Base-by-base conservation (phyloP, 2,888 invertebrate species). In the Tachina grossa region DNA sequence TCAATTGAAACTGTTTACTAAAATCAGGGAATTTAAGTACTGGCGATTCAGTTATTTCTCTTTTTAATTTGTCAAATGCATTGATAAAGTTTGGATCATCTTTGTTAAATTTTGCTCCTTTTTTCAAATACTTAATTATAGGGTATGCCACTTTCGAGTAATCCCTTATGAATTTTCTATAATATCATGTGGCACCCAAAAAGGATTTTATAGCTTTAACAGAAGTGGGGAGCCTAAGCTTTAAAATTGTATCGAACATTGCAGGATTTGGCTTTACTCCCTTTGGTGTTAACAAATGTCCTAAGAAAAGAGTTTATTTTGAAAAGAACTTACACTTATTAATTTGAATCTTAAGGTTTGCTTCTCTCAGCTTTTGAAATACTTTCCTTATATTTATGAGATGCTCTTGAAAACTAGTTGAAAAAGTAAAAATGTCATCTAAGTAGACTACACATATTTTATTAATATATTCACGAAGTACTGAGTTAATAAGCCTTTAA, bases 201-300 rank as follows among this genome's bases (percentile, higher is more conserved):
- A 31, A 31, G 31, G 31, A 31, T 31, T 31, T 31, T 31, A 31
- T 31, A 31, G 31, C 31, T 31, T 31, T 31, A 31, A 31, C 4
- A 31, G 31, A 31, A 31, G 31, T 31, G 31, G 31, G 31, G 4
- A 31, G 31, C 4, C 4, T 31, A 31, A 31, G 31, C 31, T 31
- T 53, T 80, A 49, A 14, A 31, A 89, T 88, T 10, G 76, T 79
- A 43, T 81, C 51, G 3, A 88, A 76, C 78, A 88, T 89, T 10
- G 78, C 43, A 1, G 88, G 88, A 63, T 89, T 87, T n/a, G 90
- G 89, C 77, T 85, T 88, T 31, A 31, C 31, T 31, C 31, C 31
- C 31, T 31, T 31, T 16, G 85, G 31, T 41, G 88, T 86, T n/a
- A 87, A 55, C 2, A 90, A 65, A 75, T 90, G 79, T 4, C 83